These are phyloP conservation scores for Ictalurus punctatus DNA, from an alignment of 2,113 vertebrate species.

Conservation along the genomic window DNA sequence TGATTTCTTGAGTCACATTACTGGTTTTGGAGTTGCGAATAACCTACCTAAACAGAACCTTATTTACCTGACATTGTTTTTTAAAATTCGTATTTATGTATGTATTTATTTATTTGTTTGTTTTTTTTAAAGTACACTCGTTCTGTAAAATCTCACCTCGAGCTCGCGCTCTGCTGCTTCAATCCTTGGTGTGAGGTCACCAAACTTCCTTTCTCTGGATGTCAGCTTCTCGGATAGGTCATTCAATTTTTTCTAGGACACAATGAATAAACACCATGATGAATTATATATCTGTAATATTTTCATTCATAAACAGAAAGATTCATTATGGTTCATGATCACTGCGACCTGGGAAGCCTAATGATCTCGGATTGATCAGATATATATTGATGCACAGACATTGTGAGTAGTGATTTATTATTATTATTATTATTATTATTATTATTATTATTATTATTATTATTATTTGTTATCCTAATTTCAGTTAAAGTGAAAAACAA, in stretches of 20 bases:
- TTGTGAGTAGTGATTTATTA: neutral
- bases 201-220: neutral
- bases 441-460: no score
- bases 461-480: neutral
- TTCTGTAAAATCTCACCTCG: neutral
- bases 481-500: neutral
- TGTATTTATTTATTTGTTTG: no score
- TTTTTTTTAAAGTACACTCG: neutral
- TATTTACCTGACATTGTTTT: no score
- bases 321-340: neutral
- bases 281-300: neutral
- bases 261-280: neutral
- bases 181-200: neutral
- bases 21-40: neutral
- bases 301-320: neutral
- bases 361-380: neutral
- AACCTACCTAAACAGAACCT: no score
- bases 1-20: neutral
- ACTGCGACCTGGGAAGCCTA: neutral
- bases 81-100: no score
- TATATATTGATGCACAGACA: neutral
- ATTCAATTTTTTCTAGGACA: neutral
- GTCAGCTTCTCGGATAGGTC: neutral
- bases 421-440: no score
- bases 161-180: slow-evolving; percentile 13